Percentiles rank a stretch among this genome's conserved stretches.
These are phyloP conservation scores for Nycticebus coucang DNA, from an alignment of 2,113 vertebrate genomes.

Conservation along the genomic window DNA sequence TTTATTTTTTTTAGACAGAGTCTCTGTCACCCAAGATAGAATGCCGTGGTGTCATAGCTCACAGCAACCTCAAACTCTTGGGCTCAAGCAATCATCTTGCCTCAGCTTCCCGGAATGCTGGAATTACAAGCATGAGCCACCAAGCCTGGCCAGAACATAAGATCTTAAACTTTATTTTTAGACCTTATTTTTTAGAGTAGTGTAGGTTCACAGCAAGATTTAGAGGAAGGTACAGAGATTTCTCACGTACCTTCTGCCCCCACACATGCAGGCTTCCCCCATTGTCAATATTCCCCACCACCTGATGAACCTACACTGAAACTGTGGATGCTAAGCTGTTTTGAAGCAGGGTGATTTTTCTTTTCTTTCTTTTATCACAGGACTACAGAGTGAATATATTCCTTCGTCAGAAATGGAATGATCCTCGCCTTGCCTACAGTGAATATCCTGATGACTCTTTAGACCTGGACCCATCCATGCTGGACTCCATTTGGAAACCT, in stretches of 20 bases:
- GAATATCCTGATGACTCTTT: slow-evolving; percentile 99
- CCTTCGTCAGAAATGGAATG: slow-evolving; percentile 98
- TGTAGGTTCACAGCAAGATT: neutral
- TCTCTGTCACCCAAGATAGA: too few relatives aligned
- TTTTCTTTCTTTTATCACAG: slow-evolving; percentile 78
- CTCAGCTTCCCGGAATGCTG: too few relatives aligned
- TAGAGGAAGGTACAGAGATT: neutral
- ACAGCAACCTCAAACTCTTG: too few relatives aligned
- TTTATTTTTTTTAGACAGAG: too few relatives aligned
- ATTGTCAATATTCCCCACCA: neutral
- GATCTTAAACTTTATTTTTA: neutral
- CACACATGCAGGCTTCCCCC: rapidly evolving
- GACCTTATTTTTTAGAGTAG: neutral
- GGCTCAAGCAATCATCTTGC: too few relatives aligned
- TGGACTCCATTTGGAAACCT: slow-evolving; percentile 99
- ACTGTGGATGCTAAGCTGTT: neutral
- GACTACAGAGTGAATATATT: slow-evolving; percentile 99
- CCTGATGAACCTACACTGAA: neutral
- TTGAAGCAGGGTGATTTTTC: neutral
- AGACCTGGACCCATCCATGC: slow-evolving; percentile 97
- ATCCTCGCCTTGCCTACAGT: slow-evolving; percentile 94
- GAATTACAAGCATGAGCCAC: too few relatives aligned
- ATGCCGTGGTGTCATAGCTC: too few relatives aligned
- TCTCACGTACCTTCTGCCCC: too few relatives aligned
- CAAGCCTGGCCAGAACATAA: neutral